Conservation (phyloP, 2,888 invertebrate genomes). For the Hololepta plana region DNA sequence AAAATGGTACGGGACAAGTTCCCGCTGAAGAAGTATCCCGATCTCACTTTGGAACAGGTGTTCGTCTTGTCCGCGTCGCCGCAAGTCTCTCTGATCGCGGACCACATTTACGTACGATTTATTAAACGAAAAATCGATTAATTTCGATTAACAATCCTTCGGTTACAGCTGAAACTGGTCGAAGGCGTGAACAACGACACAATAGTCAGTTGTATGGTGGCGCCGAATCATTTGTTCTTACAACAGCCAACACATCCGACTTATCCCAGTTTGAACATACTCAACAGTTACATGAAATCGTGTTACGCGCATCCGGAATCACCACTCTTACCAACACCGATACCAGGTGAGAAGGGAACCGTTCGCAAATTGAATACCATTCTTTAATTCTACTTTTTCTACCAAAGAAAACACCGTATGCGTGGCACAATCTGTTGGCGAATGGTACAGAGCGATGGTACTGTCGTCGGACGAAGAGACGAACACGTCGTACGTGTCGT, state of each 20-base stretch:
- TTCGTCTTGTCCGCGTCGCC: conserved; percentile 22
- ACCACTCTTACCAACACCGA: conserved; percentile 62
- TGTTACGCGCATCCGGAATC: conserved; percentile 65
- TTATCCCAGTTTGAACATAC: conserved; percentile 62
- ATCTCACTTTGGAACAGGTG: conserved; percentile 51
- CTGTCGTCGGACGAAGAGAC: conserved; percentile 41
- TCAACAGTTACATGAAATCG: conserved; percentile 66
- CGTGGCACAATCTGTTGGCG: conserved; percentile 64
- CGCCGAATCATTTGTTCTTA: conserved; percentile 80
- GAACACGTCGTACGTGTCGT: conserved; percentile 62
- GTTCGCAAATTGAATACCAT: conserved; percentile 2
- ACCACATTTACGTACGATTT: conserved; percentile 23
- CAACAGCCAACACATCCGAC: conserved; percentile 93
- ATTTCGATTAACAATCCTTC: no score
- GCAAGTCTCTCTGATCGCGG: conserved; percentile 20
- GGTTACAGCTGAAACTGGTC: conserved; percentile 59
- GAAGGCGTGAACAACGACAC: conserved; percentile 90
- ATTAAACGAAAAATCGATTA: not conserved
- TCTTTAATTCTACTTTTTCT: conserved; percentile 2
- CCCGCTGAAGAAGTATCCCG: conserved; percentile 62
- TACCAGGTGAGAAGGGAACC: conserved; percentile 40
- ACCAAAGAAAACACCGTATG: conserved; percentile 81
- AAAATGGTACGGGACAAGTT: conserved; percentile 72
- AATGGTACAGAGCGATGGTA: conserved; percentile 84
- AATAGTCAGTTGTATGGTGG: conserved; percentile 68